Conservation (phyloP, 2,888 invertebrate genomes). For the Halocaridina rubra region DNA sequence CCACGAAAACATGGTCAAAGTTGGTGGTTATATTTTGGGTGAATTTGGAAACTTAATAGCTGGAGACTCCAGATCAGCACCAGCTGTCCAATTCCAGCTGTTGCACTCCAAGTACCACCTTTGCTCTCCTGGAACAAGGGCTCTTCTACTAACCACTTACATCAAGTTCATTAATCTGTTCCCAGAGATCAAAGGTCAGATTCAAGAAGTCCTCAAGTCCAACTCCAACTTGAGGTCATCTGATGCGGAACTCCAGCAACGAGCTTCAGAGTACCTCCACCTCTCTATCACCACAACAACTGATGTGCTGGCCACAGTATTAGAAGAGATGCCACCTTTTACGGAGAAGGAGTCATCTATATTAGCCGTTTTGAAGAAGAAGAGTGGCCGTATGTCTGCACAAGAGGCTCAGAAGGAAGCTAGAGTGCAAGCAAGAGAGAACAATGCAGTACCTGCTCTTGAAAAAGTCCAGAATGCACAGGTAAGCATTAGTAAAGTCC, state of each 20-base stretch:
- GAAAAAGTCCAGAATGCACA: not conserved
- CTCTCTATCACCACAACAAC: conserved; percentile 95
- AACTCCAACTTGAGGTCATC: conserved; percentile 97
- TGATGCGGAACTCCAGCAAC: conserved; percentile 97
- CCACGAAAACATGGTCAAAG: conserved; percentile 99
- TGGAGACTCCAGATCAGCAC: conserved; percentile 96
- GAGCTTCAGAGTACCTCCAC: conserved; percentile 97
- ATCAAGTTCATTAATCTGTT: conserved; percentile 99
- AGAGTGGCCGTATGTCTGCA: conserved; percentile 85
- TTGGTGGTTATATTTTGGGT: conserved; percentile 98
- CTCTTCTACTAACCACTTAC: conserved; percentile 95
- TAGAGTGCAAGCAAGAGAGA: conserved; percentile 40
- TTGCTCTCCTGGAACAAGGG: conserved; percentile 96
- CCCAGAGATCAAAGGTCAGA: conserved; percentile 95
- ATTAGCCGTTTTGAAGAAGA: conserved; percentile 96
- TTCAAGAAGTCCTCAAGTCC: conserved; percentile 93
- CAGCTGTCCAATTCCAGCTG: conserved; percentile 96
- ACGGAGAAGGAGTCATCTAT: conserved; percentile 98
- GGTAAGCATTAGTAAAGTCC: not conserved
- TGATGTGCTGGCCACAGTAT: conserved; percentile 96
- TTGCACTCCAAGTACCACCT: conserved; percentile 98
- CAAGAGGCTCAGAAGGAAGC: conserved; percentile 63
- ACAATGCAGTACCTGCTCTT: not conserved
- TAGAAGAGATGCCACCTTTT: conserved; percentile 99
- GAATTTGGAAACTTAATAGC: conserved; percentile 99